These are phyloP conservation scores for Augochlorella aurata DNA, from an alignment of 2,888 invertebrate species.

Conservation along the genomic window DNA sequence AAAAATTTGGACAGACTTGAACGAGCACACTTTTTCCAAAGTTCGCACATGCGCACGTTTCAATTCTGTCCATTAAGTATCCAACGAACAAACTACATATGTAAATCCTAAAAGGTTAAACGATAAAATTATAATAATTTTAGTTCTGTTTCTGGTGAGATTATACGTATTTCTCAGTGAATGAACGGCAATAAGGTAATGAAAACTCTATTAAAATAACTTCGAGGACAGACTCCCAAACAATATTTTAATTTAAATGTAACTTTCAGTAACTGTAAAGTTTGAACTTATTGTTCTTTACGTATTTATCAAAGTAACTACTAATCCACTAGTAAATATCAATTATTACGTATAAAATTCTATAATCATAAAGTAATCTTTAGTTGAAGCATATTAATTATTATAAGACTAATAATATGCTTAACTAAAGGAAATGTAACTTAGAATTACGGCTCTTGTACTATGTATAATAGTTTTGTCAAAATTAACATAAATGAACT, in stretches of 20 bases:
- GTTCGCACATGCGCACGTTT: constrained; percentile 41
- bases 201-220: constrained; percentile 18
- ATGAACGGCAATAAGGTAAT: constrained; percentile 31
- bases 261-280: constrained; percentile 12
- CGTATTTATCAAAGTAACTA: neutral
- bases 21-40: constrained; percentile 42
- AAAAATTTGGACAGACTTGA: constrained; percentile 46
- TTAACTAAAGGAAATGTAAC: neutral
- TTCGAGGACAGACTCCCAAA: neutral
- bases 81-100: constrained; percentile 34
- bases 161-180: constrained; percentile 14
- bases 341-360: constrained; percentile 4
- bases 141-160: constrained; percentile 30
- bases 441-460: neutral
- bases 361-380: neutral
- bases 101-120: constrained; percentile 53
- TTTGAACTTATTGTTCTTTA: neutral
- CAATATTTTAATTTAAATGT: constrained; percentile 16
- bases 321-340: neutral
- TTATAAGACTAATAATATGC: neutral
- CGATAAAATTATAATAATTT: constrained; percentile 45
- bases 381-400: neutral
- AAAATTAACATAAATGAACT: neutral
- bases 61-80: constrained; percentile 16
- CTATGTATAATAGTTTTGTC: neutral